phyloP scores from a whole-genome alignment of 37 sponge, comb jelly and placozoan species.

The Corticium candelabrum region DNA sequence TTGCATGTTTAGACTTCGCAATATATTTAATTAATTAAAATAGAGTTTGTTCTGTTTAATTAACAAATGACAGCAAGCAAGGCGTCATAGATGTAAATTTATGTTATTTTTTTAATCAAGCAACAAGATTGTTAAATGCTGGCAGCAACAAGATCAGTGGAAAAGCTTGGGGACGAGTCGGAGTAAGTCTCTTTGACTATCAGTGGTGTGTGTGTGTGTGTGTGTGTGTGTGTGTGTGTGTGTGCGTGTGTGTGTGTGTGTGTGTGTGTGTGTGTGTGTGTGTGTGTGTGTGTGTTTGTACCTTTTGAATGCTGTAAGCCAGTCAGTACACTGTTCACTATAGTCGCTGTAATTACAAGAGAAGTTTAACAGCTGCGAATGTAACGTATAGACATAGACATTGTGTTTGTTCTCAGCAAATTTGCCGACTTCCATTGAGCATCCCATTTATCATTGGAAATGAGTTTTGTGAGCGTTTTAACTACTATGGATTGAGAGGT shows the following conservation, averaged over 20 bases:
- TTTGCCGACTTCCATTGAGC: constrained; percentile 46
- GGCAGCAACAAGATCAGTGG: constrained; percentile 14
- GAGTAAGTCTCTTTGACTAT: not conserved
- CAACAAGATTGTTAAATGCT: not conserved
- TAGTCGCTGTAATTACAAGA: too few species aligned
- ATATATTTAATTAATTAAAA: too few species aligned
- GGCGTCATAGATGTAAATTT: too few species aligned
- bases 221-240: not conserved
- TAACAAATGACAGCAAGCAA: too few species aligned
- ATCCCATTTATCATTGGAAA: constrained; percentile 93
- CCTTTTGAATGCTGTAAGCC: too few species aligned
- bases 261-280: constrained; percentile 28
- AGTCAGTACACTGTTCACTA: too few species aligned
- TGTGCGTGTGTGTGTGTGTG: constrained; percentile 7
- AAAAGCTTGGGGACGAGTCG: constrained; percentile 7
- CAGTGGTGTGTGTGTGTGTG: constrained; percentile 16
- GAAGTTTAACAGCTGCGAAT: too few species aligned
- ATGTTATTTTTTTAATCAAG: too few species aligned
- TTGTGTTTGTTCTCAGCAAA: not conserved
- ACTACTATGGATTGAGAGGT: constrained; percentile 99
- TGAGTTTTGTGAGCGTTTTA: constrained; percentile 99
- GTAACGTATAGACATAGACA: too few species aligned
- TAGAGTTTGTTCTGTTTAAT: too few species aligned
- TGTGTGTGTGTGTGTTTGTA: not conserved
- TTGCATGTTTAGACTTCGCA: too few species aligned